A percentile compares a stretch with the other conserved stretches of the same genome.
These are phyloP conservation scores for Lasioglossum lativentre DNA, from an alignment of 2,888 invertebrate species.

Conservation along the genomic window DNA sequence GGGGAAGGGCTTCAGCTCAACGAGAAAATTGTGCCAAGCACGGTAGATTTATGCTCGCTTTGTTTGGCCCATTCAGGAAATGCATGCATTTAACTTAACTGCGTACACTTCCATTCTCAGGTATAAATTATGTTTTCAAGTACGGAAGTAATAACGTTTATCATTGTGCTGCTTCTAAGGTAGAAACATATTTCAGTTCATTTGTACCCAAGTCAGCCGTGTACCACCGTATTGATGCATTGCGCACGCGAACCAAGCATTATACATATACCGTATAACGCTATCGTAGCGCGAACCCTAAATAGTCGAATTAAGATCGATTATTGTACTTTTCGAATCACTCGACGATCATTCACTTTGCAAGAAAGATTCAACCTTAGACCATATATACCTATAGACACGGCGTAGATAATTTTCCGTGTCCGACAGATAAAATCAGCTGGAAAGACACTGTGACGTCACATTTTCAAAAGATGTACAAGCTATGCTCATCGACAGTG, in stretches of 20 bases:
- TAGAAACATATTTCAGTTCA: conserved; percentile 50
- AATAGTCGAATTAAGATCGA: conserved; percentile 10
- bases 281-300: neutral
- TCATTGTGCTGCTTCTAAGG: conserved; percentile 49
- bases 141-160: conserved; percentile 59
- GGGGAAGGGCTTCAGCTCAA: neutral
- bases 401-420: too few relatives aligned
- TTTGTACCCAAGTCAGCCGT: conserved; percentile 38
- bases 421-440: too few relatives aligned
- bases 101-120: conserved; percentile 53
- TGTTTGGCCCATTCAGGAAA: conserved; percentile 65
- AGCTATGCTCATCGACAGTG: too few relatives aligned
- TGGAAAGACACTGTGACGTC: too few relatives aligned
- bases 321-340: neutral
- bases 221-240: conserved; percentile 38
- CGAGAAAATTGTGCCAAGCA: conserved; percentile 57
- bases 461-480: too few relatives aligned
- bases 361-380: too few relatives aligned
- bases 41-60: conserved; percentile 55
- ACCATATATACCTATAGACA: too few relatives aligned
- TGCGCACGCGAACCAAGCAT: conserved; percentile 10
- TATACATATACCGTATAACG: neutral
- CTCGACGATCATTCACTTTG: neutral
- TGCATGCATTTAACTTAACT: conserved; percentile 68
- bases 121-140: conserved; percentile 67